A percentile compares a stretch with the other conserved stretches of the same genome.
These are phyloP conservation scores for Semicossyphus pulcher DNA, from an alignment of 2,113 vertebrate species.

Conservation along the genomic window DNA sequence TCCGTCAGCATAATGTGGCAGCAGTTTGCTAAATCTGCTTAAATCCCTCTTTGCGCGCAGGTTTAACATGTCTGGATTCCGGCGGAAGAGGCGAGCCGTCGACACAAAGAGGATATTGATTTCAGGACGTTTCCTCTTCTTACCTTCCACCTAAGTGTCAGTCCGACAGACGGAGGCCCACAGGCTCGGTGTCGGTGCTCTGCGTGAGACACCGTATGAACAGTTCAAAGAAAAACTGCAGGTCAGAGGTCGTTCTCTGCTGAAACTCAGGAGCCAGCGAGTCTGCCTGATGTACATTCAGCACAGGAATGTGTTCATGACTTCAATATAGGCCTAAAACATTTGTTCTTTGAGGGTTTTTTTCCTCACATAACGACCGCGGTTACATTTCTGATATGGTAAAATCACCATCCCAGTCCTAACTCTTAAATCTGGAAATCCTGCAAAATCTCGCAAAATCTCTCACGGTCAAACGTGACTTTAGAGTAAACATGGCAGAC, in stretches of 20 bases:
- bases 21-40: conserved; percentile 45
- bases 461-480: too few species aligned
- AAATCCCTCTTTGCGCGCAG: conserved; percentile 12
- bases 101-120: conserved; percentile 71
- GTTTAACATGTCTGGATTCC: conserved; percentile 58
- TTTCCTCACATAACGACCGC: too few species aligned
- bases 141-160: conserved; percentile 65
- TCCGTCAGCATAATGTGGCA: conserved; percentile 19
- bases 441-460: too few species aligned
- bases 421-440: too few species aligned
- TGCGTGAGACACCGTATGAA: conserved; percentile 1
- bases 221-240: not conserved
- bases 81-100: conserved; percentile 25
- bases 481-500: too few species aligned
- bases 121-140: conserved; percentile 65
- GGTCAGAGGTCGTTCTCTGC: conserved; percentile 17
- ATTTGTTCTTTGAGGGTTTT: too few species aligned
- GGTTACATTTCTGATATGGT: too few species aligned
- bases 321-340: too few species aligned
- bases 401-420: too few species aligned
- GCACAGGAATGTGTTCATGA: not conserved
- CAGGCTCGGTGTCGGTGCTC: conserved; percentile 1
- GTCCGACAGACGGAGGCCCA: conserved; percentile 26
- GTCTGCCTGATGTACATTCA: conserved; percentile 24
- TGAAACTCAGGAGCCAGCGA: conserved; percentile 3